A percentile compares a stretch with the other conserved stretches of the same genome.
Conservation (phyloP, 1,140 invertebrate genomes). For the Oedothorax gibbosus region DNA sequence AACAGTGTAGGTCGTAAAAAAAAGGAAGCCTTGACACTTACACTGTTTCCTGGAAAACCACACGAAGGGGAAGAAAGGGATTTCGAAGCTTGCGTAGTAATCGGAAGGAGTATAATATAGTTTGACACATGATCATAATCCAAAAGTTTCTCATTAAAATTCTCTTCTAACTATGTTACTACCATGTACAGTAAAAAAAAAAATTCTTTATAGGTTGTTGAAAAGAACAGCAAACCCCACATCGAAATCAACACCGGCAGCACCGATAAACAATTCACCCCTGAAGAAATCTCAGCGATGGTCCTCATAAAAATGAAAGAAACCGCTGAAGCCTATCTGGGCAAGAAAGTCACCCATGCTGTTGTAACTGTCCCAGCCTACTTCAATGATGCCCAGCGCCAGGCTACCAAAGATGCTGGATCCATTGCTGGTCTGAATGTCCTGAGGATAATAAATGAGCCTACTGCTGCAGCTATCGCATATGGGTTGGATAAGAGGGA, state of each 20-base stretch:
- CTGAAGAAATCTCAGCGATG: conserved; percentile 99
- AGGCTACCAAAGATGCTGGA: conserved; percentile 90
- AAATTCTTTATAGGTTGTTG: conserved; percentile 75
- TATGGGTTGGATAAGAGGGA: conserved; percentile 99
- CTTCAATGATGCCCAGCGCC: conserved; percentile 98
- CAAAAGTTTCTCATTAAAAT: background rate
- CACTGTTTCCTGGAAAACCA: too few species aligned
- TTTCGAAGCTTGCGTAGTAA: too few species aligned
- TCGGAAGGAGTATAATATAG: too few species aligned
- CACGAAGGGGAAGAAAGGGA: too few species aligned
- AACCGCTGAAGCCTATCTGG: conserved; percentile 96
- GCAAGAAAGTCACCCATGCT: conserved; percentile 94
- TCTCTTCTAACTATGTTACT: background rate
- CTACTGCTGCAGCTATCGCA: conserved; percentile 99
- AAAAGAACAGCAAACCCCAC: conserved; percentile 88
- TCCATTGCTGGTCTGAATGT: conserved; percentile 90
- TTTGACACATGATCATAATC: background rate
- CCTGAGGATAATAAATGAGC: conserved; percentile 99
- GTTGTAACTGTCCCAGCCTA: conserved; percentile 99
- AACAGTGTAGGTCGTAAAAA: too few species aligned
- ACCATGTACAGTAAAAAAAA: background rate
- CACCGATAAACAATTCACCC: conserved; percentile 89
- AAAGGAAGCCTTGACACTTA: too few species aligned
- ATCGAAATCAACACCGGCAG: conserved; percentile 76
- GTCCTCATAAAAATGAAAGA: conserved; percentile 98